phyloP scores from a whole-genome alignment of 2,113 vertebrate genomes.

The Pluvialis apricaria region DNA sequence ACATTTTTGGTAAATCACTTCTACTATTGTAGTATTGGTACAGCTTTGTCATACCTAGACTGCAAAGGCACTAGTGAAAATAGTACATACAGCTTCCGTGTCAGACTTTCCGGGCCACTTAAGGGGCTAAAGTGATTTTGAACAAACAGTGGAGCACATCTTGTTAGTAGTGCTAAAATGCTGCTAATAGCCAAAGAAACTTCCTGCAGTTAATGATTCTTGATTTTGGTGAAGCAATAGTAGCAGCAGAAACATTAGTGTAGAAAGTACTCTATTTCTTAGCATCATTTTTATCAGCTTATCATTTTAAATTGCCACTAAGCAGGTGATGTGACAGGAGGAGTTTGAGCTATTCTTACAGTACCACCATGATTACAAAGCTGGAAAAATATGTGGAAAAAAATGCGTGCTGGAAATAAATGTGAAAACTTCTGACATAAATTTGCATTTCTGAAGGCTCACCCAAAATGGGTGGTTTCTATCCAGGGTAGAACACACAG shows the following conservation, averaged over 20 bases:
- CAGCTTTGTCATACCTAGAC: neutral
- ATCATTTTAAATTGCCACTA: neutral
- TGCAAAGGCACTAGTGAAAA: neutral
- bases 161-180: neutral
- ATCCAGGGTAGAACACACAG: neutral
- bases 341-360: neutral
- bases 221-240: neutral
- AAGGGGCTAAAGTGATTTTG: neutral
- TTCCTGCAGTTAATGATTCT: neutral
- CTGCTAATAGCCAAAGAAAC: neutral
- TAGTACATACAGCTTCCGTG: neutral
- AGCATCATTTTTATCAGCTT: neutral
- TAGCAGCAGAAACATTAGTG: neutral
- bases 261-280: neutral
- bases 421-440: neutral
- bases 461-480: neutral
- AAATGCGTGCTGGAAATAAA: neutral
- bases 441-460: conserved; percentile 21
- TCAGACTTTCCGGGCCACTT: neutral
- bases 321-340: neutral
- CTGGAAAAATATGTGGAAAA: neutral
- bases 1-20: neutral
- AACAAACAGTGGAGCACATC: neutral
- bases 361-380: neutral
- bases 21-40: neutral